These are phyloP conservation scores for Pantherophis alleghaniensis DNA, from an alignment of 2,797 vertebrate species.

Conservation along the genomic window DNA sequence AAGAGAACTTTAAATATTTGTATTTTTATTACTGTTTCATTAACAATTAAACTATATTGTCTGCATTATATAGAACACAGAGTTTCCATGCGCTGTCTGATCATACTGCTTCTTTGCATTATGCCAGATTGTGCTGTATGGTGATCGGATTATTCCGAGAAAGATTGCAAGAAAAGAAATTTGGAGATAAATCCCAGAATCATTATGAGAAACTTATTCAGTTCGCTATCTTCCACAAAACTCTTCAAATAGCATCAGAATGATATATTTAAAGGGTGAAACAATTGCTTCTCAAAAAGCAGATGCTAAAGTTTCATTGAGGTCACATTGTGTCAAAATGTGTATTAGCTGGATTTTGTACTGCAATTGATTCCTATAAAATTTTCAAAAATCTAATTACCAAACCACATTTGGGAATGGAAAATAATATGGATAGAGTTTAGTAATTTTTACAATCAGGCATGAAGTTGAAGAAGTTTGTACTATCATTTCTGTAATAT, in stretches of 20 bases:
- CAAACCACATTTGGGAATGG: background rate
- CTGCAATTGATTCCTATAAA: background rate
- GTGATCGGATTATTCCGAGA: background rate
- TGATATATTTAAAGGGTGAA: background rate
- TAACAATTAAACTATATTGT: background rate
- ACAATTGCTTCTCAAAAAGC: background rate
- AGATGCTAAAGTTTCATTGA: conserved; percentile 6
- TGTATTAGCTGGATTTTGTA: conserved; percentile 11
- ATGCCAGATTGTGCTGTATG: background rate
- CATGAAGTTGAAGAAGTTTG: background rate
- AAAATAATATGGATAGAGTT: background rate
- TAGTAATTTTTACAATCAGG: background rate
- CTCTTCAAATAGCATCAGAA: background rate
- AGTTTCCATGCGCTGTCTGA: background rate
- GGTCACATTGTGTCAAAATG: background rate
- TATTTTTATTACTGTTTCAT: background rate
- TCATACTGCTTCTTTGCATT: background rate
- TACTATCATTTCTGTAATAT: background rate
- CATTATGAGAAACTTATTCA: background rate
- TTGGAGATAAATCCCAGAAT: background rate
- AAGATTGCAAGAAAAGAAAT: background rate
- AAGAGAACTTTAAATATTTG: background rate
- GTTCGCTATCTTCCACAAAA: background rate
- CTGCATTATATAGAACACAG: background rate
- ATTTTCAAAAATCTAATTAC: background rate